Percentiles rank a stretch among this genome's conserved stretches.
Conservation (phyloP, 2,888 invertebrate species). For the Orthosia cruda region DNA sequence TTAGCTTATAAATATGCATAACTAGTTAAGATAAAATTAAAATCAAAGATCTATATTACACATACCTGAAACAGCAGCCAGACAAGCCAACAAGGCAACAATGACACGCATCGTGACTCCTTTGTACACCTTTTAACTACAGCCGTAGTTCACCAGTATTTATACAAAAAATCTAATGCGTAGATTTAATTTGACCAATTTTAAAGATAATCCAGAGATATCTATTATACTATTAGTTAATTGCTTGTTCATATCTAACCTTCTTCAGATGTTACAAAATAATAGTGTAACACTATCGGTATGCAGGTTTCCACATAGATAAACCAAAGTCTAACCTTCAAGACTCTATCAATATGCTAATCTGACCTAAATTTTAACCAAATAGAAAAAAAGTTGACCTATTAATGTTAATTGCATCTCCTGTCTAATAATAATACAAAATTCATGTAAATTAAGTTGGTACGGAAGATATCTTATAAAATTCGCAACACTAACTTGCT, state of each 20-base stretch:
- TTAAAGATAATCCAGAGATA: conserved; percentile 46
- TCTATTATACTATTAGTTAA: conserved; percentile 19
- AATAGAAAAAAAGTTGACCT: too few species aligned
- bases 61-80: conserved; percentile 70
- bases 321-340: conserved; percentile 13
- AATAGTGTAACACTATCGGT: not conserved
- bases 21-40: too few species aligned
- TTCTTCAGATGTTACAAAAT: conserved; percentile 48
- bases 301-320: conserved; percentile 20
- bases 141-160: conserved; percentile 31
- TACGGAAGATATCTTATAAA: not conserved
- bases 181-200: conserved; percentile 35
- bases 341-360: not conserved
- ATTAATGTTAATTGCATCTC: too few species aligned
- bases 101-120: conserved; percentile 55
- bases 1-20: too few species aligned
- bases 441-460: not conserved
- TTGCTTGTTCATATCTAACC: conserved; percentile 33
- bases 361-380: not conserved
- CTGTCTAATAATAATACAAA: not conserved
- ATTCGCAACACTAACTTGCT: not conserved
- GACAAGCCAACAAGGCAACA: conserved; percentile 57
- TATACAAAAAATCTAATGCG: conserved; percentile 40
- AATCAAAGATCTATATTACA: not conserved
- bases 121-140: conserved; percentile 7